Conservation (phyloP, 1,140 invertebrate species). For the Holotrichia oblita region DNA sequence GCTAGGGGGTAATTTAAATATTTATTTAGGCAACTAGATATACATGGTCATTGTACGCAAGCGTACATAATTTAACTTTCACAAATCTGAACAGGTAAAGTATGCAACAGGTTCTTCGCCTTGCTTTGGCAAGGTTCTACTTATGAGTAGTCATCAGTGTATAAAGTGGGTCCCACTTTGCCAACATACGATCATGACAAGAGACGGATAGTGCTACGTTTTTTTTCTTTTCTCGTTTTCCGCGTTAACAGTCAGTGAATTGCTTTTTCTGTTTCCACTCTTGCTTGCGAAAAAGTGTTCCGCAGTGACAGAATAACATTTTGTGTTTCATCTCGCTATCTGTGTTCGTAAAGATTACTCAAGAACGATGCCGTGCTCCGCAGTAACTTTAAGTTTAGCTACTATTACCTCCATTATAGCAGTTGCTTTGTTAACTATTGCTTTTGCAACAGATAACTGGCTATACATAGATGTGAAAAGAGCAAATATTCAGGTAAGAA, state of each 20-base stretch:
- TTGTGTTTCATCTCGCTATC: slow-evolving; percentile 10
- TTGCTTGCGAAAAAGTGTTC: slow-evolving; percentile 24
- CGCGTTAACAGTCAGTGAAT: slow-evolving; percentile 21
- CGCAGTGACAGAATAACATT: neutral
- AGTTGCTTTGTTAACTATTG: slow-evolving; percentile 88
- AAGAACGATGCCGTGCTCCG: slow-evolving; percentile 86
- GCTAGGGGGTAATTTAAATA: neutral
- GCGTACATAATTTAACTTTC: slow-evolving; percentile 18
- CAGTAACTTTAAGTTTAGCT: slow-evolving; percentile 91
- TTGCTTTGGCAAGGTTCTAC: slow-evolving; percentile 44
- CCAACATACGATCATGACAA: slow-evolving; percentile 42
- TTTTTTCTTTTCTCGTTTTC: slow-evolving; percentile 26
- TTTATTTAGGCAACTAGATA: neutral
- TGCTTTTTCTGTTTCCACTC: slow-evolving; percentile 31
- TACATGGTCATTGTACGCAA: neutral
- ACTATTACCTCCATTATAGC: slow-evolving; percentile 94
- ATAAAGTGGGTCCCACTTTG: slow-evolving; percentile 36
- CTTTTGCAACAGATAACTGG: slow-evolving; percentile 96
- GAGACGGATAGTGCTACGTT: slow-evolving; percentile 30
- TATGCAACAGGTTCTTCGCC: slow-evolving; percentile 50
- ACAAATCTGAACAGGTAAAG: slow-evolving; percentile 6
- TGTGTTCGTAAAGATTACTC: slow-evolving; percentile 12
- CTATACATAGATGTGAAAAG: slow-evolving; percentile 90
- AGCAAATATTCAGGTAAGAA: slow-evolving; percentile 82
- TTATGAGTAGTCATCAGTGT: slow-evolving; percentile 41